These are phyloP conservation scores for Scelioninae gen. 2 DNA, from an alignment of 2,888 invertebrate species.

Conservation along the genomic window DNA sequence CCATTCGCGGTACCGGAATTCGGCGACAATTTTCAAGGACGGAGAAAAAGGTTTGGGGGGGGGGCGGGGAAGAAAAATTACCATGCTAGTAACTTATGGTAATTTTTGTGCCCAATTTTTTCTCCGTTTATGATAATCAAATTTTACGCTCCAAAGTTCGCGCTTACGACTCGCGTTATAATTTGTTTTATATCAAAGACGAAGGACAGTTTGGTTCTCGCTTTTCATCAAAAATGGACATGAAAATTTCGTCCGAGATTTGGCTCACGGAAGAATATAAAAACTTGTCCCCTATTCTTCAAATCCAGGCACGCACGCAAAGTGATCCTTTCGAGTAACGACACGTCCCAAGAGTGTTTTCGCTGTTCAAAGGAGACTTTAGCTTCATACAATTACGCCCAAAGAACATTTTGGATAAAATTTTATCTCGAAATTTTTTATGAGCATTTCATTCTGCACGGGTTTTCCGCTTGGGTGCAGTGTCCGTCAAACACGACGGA, in stretches of 20 bases:
- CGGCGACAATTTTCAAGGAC: too few species aligned
- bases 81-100: too few species aligned
- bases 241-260: conserved; percentile 45
- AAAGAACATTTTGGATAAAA: conserved; percentile 23
- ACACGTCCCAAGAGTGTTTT: conserved; percentile 54
- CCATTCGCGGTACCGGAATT: too few species aligned
- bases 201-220: conserved; percentile 25
- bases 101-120: too few species aligned
- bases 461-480: too few species aligned
- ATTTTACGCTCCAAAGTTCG: not conserved
- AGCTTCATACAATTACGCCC: conserved; percentile 37
- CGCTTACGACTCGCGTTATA: too few species aligned
- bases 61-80: too few species aligned
- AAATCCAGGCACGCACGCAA: conserved; percentile 56
- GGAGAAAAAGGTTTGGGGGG: too few species aligned
- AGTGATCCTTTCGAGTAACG: conserved; percentile 55
- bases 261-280: conserved; percentile 55
- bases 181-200: conserved; percentile 13
- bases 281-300: conserved; percentile 62
- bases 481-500: too few species aligned
- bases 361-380: conserved; percentile 29
- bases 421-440: too few species aligned
- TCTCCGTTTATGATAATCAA: not conserved
- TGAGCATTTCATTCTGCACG: too few species aligned
- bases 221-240: conserved; percentile 46